Base-by-base conservation (phyloP, 2,113 vertebrate species). In the Anas platyrhynchos region DNA sequence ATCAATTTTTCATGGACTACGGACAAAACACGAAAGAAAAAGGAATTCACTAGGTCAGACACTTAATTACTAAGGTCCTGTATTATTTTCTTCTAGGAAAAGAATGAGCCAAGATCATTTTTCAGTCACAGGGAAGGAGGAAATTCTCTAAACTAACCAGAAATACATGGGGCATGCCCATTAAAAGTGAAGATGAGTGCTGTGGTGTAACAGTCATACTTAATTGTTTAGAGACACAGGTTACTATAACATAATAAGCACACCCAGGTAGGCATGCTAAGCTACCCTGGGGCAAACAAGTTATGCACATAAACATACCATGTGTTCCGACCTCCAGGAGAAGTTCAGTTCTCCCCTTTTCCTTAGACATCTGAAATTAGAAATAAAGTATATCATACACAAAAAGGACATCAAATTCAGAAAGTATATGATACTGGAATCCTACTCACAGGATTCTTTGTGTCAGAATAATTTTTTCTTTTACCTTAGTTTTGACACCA, bases 1-100 rank as follows among this genome's bases (percentile, higher is more conserved):
- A 98, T 97, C 85, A 98, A 94, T 97, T 96, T 97, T 98, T 97
- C 91, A 97, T 95, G 91, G 92, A 63, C 88, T 91, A 38, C 93
- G 94, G 84, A 90, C 91, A 94, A 97, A 97, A 97, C 69, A 97
- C 3, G 4, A 95, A 93, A 95, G 77, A 61, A 73, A 97, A 95
- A 94, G 93, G 72, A 93, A 96, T 94, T 86, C 61, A 86, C 55
- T 21, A 62, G 81, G 88, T 93, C 92, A 95, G 77, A 72, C 29
- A 71, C 85, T 86, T 78, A 86, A 96, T 94, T 95, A 83, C 71
- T 82, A 84, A 94, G 74, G 65, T 91, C 74, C 72, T 85, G 72
- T 76, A 59, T 82, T 97, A 92, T 86, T 95, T 97, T 87, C 63
- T 92, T 92, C 41, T 72, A 92, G 43, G 54, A 62, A 44, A 93